These are phyloP conservation scores for Tachypleus tridentatus DNA, from an alignment of 1,140 invertebrate species.

Conservation along the genomic window DNA sequence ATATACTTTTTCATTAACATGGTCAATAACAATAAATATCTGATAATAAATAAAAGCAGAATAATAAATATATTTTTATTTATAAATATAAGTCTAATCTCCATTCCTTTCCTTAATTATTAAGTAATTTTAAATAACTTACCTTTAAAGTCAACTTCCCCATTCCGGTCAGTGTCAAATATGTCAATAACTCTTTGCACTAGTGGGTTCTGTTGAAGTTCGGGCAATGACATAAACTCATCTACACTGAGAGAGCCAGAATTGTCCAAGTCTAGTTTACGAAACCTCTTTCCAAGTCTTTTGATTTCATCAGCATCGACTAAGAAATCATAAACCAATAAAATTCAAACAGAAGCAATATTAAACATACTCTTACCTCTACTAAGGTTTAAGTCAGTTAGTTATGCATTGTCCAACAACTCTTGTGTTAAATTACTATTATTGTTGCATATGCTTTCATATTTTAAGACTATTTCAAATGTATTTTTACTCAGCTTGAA, in stretches of 20 bases:
- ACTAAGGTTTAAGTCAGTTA: too few relatives aligned
- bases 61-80: background rate
- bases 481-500: too few relatives aligned
- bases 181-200: constrained; percentile 34
- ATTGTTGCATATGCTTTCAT: too few relatives aligned
- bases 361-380: too few relatives aligned
- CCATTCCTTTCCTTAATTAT: background rate
- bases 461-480: too few relatives aligned
- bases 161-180: constrained; percentile 33
- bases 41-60: background rate
- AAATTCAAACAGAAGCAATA: too few relatives aligned
- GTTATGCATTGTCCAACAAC: too few relatives aligned
- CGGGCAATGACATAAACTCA: constrained; percentile 33
- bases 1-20: background rate
- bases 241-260: constrained; percentile 31
- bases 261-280: constrained; percentile 34
- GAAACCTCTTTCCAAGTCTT: constrained; percentile 32
- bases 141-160: constrained; percentile 35
- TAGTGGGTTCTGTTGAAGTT: constrained; percentile 33
- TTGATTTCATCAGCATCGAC: constrained; percentile 32
- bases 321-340: too few relatives aligned
- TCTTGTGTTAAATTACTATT: too few relatives aligned
- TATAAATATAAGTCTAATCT: background rate
- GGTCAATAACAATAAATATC: constrained; percentile 8
- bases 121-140: background rate